Conservation (phyloP, 2,113 vertebrate species). For the Mustelus asterias region DNA sequence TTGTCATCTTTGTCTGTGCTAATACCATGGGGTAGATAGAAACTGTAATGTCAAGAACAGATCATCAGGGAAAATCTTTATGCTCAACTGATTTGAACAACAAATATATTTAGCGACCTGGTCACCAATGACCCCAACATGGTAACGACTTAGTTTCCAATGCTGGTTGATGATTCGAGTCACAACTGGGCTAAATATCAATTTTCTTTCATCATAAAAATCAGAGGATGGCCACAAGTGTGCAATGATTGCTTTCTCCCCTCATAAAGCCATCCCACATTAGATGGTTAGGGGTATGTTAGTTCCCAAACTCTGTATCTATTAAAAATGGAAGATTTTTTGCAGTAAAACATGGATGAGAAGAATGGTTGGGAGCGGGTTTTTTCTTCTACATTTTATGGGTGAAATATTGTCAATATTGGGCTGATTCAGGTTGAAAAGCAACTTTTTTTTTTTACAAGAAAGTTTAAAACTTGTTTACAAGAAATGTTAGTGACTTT, state of each 20-base stretch:
- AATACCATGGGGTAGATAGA: constrained; percentile 92
- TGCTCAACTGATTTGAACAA: not conserved
- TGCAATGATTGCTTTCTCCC: not conserved
- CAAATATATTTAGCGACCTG: not conserved
- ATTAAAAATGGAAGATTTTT: not conserved
- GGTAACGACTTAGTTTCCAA: not conserved
- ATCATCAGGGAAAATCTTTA: not conserved
- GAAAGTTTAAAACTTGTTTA: not conserved
- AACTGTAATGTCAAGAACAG: constrained; percentile 60
- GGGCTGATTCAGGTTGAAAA: not conserved
- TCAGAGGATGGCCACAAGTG: not conserved
- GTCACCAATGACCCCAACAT: not conserved
- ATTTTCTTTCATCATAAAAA: not conserved
- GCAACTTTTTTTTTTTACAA: not conserved
- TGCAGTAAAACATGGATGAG: not conserved
- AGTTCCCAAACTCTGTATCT: not conserved
- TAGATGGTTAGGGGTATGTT: not conserved
- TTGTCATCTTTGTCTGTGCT: constrained; percentile 76
- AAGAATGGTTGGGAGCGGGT: not conserved
- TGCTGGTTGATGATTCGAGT: not conserved
- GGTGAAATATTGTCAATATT: not conserved
- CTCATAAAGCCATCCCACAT: not conserved
- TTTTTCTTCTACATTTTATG: not conserved
- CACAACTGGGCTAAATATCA: not conserved
- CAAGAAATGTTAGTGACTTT: not conserved